A percentile compares a stretch with the other conserved stretches of the same genome.
These are phyloP conservation scores for Sebastes hubbsi DNA, from an alignment of 2,797 vertebrate genomes.

Conservation along the genomic window DNA sequence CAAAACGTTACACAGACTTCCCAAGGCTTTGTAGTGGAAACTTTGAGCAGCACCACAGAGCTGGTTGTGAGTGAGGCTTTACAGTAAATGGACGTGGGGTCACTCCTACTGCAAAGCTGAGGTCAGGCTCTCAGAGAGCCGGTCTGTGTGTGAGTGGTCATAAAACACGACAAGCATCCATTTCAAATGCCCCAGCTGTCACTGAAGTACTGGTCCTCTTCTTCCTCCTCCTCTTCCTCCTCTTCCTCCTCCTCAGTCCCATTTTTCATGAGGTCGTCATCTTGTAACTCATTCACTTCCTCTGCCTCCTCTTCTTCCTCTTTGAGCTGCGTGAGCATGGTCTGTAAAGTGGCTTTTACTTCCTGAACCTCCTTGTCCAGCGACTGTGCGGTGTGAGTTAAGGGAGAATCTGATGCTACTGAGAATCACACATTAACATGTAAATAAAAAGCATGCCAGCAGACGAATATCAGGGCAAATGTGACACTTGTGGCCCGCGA, in stretches of 20 bases:
- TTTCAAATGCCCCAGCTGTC: conserved; percentile 88
- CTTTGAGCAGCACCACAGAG: conserved; percentile 36
- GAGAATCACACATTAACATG: conserved; percentile 21
- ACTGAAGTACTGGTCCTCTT: conserved; percentile 84
- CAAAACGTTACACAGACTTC: conserved; percentile 17
- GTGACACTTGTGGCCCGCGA: conserved; percentile 33
- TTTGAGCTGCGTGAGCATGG: conserved; percentile 86
- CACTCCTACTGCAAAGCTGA: conserved; percentile 43
- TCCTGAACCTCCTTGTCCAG: conserved; percentile 89
- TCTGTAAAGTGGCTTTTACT: conserved; percentile 89
- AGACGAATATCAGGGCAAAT: conserved; percentile 29
- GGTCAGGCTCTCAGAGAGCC: conserved; percentile 57
- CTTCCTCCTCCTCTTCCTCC: conserved; percentile 67
- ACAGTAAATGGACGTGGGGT: conserved; percentile 64
- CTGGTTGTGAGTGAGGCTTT: conserved; percentile 36
- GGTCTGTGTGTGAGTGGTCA: conserved; percentile 49
- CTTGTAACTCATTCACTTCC: conserved; percentile 47
- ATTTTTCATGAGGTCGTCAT: conserved; percentile 62
- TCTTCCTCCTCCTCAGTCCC: conserved; percentile 58
- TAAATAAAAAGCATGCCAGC: conserved; percentile 33
- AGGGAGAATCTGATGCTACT: conserved; percentile 70
- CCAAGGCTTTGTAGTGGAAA: conserved; percentile 18
- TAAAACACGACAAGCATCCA: conserved; percentile 45
- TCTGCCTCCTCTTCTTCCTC: conserved; percentile 69
- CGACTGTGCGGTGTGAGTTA: conserved; percentile 85